These are phyloP conservation scores for Ploceus nigricollis DNA, from an alignment of 2,113 vertebrate genomes.

Conservation along the genomic window DNA sequence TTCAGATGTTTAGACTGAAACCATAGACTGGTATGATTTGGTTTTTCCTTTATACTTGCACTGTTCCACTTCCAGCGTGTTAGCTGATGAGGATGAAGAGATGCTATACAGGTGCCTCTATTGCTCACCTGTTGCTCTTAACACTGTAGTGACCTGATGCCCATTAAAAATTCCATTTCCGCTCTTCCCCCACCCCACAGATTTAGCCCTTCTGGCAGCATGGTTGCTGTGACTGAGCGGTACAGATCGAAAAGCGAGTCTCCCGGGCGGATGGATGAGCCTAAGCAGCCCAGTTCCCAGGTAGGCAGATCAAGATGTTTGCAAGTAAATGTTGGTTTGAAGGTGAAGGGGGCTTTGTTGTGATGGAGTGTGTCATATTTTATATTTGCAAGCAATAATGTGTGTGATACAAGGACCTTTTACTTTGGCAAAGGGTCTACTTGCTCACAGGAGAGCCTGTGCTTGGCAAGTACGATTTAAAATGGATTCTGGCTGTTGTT, in stretches of 20 bases:
- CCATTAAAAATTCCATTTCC: slow-evolving; percentile 15
- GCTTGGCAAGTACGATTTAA: rapidly evolving
- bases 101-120: background rate
- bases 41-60: background rate
- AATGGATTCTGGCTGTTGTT: background rate
- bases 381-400: background rate
- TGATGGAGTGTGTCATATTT: background rate
- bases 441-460: background rate
- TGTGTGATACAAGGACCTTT: background rate
- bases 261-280: slow-evolving; percentile 88
- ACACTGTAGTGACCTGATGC: background rate
- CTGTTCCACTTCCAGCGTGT: background rate
- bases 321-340: background rate
- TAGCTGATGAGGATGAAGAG: background rate
- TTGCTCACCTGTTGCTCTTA: background rate
- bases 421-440: background rate
- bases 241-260: slow-evolving; percentile 95
- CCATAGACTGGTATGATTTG: background rate
- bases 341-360: background rate
- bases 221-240: slow-evolving; percentile 86
- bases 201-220: slow-evolving; percentile 95
- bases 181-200: slow-evolving; percentile 71
- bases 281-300: slow-evolving; percentile 85
- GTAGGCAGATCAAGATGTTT: slow-evolving; percentile 60
- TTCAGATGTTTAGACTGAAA: slow-evolving; percentile 14